Evolutionary conservation across 2,797 vertebrate species (phyloP), one percentile per base, ranked within the genome.

Genomic region (Chaunax sp.): DNA sequence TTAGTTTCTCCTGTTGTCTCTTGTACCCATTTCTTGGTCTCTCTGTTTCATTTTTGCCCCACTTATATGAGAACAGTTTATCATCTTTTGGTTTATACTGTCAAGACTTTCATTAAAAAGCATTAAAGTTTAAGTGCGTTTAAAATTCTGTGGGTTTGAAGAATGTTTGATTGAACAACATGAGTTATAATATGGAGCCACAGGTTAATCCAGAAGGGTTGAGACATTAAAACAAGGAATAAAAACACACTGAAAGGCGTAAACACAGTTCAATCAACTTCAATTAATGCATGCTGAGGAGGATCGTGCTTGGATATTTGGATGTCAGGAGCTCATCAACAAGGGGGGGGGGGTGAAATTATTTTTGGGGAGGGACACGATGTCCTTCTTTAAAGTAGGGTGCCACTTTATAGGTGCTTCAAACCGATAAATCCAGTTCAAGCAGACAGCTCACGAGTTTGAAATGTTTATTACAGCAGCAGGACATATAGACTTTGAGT

Each of bases 301-400:
- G 46, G 52, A n/a, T n/a, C n/a, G n/a, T n/a, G n/a, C n/a, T n/a
- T n/a, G n/a, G n/a, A 73, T 74, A 46, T 77, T 70, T 85, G 45
- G 70, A 85, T 59, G 75, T 51, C 78, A 83, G 51, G 25, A 75
- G 65, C 76, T 81, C 69, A 44, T 62, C 45, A 78, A 53, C 65
- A 52, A 23, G 67, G 69, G 64, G 72, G 65, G 55, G 18, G 72
- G 65, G 55, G 18, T 63, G 62, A 65, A 70, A 80, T 76, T n/a
- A 78, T 80, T 84, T 85, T 80, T 78, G 61, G 68, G 78, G 81
- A 73, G 72, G 81, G 79, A 86, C 77, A 28, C 67, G 66, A 75
- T 82, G 86, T 75, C 83, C 83, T 87, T 85, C 72, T 82, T 85
- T 70, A 69, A 87, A 85, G 86, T 85, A 82, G 86, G n/a, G 69